A percentile compares a stretch with the other conserved stretches of the same genome.
phyloP scores from a whole-genome alignment of 1,140 invertebrate species.

The Lucilia cuprina region DNA sequence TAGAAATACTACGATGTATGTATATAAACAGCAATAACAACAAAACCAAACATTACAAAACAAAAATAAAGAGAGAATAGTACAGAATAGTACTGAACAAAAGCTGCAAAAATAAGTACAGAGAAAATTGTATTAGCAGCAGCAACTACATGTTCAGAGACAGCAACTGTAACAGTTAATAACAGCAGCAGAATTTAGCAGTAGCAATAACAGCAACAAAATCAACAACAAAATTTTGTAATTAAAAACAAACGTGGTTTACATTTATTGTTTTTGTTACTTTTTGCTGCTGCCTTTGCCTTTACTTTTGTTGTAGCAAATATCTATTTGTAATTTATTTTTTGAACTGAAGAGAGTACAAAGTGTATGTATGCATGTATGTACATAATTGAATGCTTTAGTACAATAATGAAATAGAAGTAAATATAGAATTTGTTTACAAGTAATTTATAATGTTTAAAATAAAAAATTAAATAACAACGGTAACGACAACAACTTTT shows the following conservation, averaged over 20 bases:
- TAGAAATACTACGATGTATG: conserved; percentile 9
- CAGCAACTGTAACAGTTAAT: neutral
- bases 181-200: neutral
- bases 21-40: neutral
- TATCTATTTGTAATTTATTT: no score
- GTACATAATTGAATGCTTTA: neutral
- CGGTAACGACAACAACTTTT: no score
- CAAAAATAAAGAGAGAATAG: neutral
- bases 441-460: no score
- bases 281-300: neutral
- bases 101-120: neutral
- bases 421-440: neutral
- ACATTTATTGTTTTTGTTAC: neutral
- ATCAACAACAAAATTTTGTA: neutral
- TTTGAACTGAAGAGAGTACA: no score
- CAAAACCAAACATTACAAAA: conserved; percentile 37
- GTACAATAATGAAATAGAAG: neutral
- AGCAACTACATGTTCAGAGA: neutral
- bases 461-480: no score
- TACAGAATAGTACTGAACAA: neutral
- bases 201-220: neutral
- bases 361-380: neutral
- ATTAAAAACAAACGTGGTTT: neutral
- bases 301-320: no score
- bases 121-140: neutral